Conservation (phyloP, 2,113 vertebrate genomes). For the Nothocercus nigrocapillus region DNA sequence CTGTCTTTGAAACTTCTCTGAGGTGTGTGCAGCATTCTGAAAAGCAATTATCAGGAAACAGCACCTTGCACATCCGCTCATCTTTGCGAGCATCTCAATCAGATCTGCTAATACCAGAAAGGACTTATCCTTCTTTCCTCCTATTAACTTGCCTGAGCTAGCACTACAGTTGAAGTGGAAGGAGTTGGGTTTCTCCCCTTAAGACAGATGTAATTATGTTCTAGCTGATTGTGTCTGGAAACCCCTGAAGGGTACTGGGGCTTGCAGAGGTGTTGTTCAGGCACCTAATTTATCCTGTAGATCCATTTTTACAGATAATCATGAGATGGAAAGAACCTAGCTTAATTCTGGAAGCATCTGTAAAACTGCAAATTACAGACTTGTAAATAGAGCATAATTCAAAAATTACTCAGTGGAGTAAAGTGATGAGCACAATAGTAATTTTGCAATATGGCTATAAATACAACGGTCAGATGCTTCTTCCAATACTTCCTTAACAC, state of each 20-base stretch:
- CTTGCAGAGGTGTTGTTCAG: rapidly evolving
- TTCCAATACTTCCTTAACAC: not conserved
- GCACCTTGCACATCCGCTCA: not conserved
- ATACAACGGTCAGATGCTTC: not conserved
- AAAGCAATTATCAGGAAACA: not conserved
- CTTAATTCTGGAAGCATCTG: not conserved
- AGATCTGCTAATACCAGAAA: not conserved
- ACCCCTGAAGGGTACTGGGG: too few relatives aligned
- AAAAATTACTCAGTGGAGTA: not conserved
- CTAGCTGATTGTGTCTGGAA: not conserved
- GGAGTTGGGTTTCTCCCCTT: not conserved
- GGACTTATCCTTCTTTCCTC: not conserved
- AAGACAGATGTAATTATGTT: not conserved
- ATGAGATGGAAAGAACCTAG: not conserved
- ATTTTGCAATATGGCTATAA: not conserved
- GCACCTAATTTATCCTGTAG: not conserved
- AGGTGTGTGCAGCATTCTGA: not conserved
- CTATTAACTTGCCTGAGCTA: not conserved
- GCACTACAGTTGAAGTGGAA: not conserved
- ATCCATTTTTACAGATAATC: not conserved
- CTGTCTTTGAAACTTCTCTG: not conserved
- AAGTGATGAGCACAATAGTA: not conserved
- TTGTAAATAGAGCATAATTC: not conserved
- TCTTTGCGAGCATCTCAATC: not conserved
- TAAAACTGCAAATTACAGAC: not conserved